Percentiles rank a stretch among this genome's conserved stretches.
Conservation (phyloP, 2,113 vertebrate species). For the Oophaga pumilio region DNA sequence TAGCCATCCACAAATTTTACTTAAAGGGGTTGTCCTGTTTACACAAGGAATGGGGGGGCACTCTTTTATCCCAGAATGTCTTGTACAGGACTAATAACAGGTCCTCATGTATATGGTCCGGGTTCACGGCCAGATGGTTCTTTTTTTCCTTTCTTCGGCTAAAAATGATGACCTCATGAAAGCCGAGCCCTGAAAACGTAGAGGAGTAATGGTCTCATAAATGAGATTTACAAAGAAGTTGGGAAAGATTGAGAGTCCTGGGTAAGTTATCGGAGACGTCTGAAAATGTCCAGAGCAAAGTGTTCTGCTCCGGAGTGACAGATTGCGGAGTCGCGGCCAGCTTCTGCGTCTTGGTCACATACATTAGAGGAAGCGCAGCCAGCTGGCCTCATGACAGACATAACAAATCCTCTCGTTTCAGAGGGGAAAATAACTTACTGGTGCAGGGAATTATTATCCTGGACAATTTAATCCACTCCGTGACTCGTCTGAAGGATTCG, state of each 20-base stretch:
- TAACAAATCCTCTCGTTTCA: conserved; percentile 15
- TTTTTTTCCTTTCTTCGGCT: neutral
- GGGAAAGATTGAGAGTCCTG: neutral
- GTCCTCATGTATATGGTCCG: neutral
- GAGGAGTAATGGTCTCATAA: neutral
- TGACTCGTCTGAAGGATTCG: neutral
- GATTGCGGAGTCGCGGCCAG: conserved; percentile 6
- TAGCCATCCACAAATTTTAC: too few relatives aligned
- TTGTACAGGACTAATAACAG: neutral
- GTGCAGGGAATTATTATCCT: conserved; percentile 16
- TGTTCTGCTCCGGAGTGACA: conserved; percentile 34
- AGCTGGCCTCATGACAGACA: conserved; percentile 33
- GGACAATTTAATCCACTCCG: conserved; percentile 28
- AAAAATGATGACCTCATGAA: neutral
- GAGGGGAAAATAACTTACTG: conserved; percentile 12
- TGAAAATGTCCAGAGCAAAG: conserved; percentile 27
- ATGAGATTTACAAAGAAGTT: conserved; percentile 29
- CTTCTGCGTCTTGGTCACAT: neutral
- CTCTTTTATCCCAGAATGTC: too few relatives aligned
- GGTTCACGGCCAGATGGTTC: neutral
- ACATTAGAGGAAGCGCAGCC: conserved; percentile 9
- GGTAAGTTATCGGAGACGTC: conserved; percentile 22
- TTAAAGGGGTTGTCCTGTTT: too few relatives aligned
- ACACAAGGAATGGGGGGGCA: too few relatives aligned
- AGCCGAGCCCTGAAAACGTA: neutral